Percentiles rank a stretch among this genome's conserved stretches.
These are phyloP conservation scores for Bombus consobrinus DNA, from an alignment of 1,140 invertebrate species.

Conservation along the genomic window DNA sequence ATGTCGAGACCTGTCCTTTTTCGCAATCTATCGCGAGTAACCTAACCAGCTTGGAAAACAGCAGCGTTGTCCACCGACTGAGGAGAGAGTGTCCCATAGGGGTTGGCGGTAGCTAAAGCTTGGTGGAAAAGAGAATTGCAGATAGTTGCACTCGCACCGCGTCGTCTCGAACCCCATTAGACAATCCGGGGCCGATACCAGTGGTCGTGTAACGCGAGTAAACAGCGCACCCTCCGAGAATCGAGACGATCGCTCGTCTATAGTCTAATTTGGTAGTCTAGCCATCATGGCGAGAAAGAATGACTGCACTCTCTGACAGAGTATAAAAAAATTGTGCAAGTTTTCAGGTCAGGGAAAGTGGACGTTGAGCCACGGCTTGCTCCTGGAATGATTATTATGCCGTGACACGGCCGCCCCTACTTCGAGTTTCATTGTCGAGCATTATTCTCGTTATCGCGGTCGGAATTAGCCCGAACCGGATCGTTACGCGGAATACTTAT, in stretches of 20 bases:
- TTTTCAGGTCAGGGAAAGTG: too few relatives aligned
- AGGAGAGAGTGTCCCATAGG: constrained; percentile 34
- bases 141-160: constrained; percentile 47
- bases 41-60: constrained; percentile 38
- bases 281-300: background rate
- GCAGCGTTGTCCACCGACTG: background rate
- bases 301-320: too few relatives aligned
- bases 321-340: too few relatives aligned
- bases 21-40: constrained; percentile 50
- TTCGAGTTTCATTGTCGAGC: constrained; percentile 20
- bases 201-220: constrained; percentile 26
- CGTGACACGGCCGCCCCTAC: background rate
- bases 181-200: constrained; percentile 51
- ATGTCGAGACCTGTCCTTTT: constrained; percentile 38
- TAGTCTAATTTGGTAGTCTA: background rate
- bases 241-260: background rate
- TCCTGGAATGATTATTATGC: constrained; percentile 24
- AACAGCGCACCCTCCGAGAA: constrained; percentile 43
- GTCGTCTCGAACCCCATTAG: constrained; percentile 52
- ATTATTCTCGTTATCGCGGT: constrained; percentile 28
- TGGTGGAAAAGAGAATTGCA: constrained; percentile 52
- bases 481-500: constrained; percentile 23
- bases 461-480: constrained; percentile 11
- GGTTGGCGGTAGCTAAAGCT: constrained; percentile 56
- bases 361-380: background rate